Evolutionary conservation across 2,888 invertebrate genomes (phyloP).

Genomic region (Pseudanteris insignis): DNA sequence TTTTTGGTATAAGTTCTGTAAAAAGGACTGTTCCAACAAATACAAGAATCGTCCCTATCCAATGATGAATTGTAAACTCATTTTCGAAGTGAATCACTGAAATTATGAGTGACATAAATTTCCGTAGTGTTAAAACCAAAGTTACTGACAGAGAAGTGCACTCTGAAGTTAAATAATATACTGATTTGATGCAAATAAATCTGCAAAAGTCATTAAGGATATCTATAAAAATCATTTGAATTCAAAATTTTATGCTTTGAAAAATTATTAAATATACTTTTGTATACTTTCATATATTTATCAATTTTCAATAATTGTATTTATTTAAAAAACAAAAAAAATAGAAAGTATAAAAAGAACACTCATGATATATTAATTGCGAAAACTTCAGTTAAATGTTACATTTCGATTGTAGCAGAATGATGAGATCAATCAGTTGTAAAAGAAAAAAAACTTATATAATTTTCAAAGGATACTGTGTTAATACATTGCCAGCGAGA

Average conservation of each 20-base stretch:
- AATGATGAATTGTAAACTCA: slow-evolving; percentile 90
- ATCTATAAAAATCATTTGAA: slow-evolving; percentile 4
- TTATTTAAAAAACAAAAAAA: too few species aligned
- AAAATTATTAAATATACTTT: too few species aligned
- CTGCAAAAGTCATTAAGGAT: too few species aligned
- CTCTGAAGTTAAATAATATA: slow-evolving; percentile 93
- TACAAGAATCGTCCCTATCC: slow-evolving; percentile 89
- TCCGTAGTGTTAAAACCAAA: slow-evolving; percentile 92
- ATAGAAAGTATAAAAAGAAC: too few species aligned
- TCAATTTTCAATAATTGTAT: too few species aligned
- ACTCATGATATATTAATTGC: too few species aligned
- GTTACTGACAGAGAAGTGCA: slow-evolving; percentile 95
- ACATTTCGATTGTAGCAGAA: too few species aligned
- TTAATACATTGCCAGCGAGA: slow-evolving; percentile 82
- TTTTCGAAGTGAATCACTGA: slow-evolving; percentile 95
- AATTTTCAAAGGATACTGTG: slow-evolving; percentile 87
- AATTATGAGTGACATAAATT: slow-evolving; percentile 94
- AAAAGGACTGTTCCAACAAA: slow-evolving; percentile 94
- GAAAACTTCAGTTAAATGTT: too few species aligned
- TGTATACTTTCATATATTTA: too few species aligned
- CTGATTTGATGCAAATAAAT: slow-evolving; percentile 91
- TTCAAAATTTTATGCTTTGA: background rate
- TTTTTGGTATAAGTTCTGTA: slow-evolving; percentile 77
- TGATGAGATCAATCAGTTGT: too few species aligned
- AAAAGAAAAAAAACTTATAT: too few species aligned